phyloP scores from a whole-genome alignment of 2,113 vertebrate genomes.

The Takifugu bimaculatus region DNA sequence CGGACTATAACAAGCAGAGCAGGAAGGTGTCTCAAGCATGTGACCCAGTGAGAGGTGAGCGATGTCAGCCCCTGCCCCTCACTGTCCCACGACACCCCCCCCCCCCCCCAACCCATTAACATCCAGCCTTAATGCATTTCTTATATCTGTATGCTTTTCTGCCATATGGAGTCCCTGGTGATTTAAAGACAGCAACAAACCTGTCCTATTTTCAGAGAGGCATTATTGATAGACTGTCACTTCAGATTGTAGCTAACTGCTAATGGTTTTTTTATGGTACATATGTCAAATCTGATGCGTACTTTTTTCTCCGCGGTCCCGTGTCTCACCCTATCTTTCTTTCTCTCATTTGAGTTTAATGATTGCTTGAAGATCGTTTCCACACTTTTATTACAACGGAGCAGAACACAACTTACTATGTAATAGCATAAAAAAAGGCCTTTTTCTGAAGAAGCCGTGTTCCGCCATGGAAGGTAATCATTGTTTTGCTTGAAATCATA shows the following conservation, averaged over 20 bases:
- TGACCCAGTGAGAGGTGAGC: constrained; percentile 47
- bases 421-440: constrained; percentile 25
- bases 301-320: constrained; percentile 2
- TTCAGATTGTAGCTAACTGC: constrained; percentile 74
- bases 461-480: constrained; percentile 1
- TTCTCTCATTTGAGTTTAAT: constrained; percentile 49
- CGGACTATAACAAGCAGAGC: constrained; percentile 2
- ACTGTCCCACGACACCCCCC: constrained; percentile 55
- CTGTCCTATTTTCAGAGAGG: constrained; percentile 79
- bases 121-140: constrained; percentile 70
- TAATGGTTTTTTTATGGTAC: constrained; percentile 82
- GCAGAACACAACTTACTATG: constrained; percentile 13
- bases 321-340: constrained; percentile 1
- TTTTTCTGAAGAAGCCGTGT: constrained; percentile 30
- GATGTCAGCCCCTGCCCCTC: constrained; percentile 52
- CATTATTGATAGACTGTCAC: constrained; percentile 83
- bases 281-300: constrained; percentile 73
- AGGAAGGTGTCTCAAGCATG: constrained; percentile 11
- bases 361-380: constrained; percentile 35
- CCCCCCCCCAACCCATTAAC: constrained; percentile 55
- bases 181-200: constrained; percentile 84
- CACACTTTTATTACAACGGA: constrained; percentile 30
- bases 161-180: constrained; percentile 67
- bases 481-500: constrained; percentile 9
- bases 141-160: constrained; percentile 68